phyloP scores from a whole-genome alignment of 2,888 invertebrate genomes.

The Spialia ferax region DNA sequence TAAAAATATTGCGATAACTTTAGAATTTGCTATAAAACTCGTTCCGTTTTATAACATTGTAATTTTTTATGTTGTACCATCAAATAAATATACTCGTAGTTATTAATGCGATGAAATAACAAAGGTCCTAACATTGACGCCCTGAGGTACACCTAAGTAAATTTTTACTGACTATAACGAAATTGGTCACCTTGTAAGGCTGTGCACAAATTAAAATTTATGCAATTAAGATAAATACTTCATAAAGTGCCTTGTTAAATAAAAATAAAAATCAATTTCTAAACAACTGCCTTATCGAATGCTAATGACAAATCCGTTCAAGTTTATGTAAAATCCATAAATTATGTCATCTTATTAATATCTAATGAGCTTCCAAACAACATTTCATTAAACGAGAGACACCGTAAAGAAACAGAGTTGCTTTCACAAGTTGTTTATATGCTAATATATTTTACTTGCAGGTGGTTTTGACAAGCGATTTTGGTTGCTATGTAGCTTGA shows the following conservation, averaged over 20 bases:
- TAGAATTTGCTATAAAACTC: no score
- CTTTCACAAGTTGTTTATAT: conserved; percentile 64
- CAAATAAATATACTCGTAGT: no score
- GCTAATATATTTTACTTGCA: conserved; percentile 61
- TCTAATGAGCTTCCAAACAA: conserved; percentile 50
- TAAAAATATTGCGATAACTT: background rate
- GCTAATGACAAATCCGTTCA: background rate
- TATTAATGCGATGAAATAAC: background rate
- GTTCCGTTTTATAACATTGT: no score
- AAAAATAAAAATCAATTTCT: background rate
- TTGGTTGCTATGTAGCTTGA: background rate
- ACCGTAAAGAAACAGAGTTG: conserved; percentile 53
- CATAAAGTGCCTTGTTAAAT: no score
- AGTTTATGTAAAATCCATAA: conserved; percentile 5
- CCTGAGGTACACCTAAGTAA: background rate
- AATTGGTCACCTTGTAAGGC: no score
- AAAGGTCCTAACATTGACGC: background rate
- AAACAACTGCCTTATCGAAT: background rate
- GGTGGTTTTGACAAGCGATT: conserved; percentile 17
- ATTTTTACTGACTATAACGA: no score
- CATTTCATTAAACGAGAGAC: conserved; percentile 57
- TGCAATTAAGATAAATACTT: background rate
- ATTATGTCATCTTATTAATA: conserved; percentile 19
- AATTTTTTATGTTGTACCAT: no score
- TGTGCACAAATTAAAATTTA: background rate